Evolutionary conservation across 2,888 invertebrate genomes (phyloP), one percentile per base, ranked within the genome.

Genomic region (Dusona sp.): DNA sequence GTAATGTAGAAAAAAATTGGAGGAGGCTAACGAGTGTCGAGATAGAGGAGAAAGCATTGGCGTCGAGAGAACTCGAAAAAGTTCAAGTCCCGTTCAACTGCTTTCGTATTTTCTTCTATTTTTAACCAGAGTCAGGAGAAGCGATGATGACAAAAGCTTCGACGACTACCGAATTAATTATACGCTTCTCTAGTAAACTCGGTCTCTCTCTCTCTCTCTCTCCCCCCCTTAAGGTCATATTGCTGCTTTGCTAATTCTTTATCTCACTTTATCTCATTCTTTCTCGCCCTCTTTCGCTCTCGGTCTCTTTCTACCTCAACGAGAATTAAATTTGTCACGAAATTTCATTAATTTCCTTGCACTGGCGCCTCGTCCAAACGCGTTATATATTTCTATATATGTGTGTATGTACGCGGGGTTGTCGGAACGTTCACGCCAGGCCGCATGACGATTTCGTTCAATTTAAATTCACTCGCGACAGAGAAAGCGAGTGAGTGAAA

Each of bases 311-410:
- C 29, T 48, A 64, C 25, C 79, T 72, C 38, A 22, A 67, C 67
- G 80, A 80, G 80, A 85, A 87, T 85, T 82, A 83, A 85, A 85
- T 87, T 85, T 87, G 80, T 84, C 87, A 85, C 84, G 87, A 87
- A 88, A 81, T 85, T 88, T 84, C 84, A 82, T 86, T 86, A 86
- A 86, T 86, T 86, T 86, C 79, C 86, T 81, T 57, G 78, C 78
- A 42, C 80, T 42, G 74, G 68, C 45, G 73, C 83, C 68, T 64
- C 68, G 38, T 61, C 77, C 72, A 51, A 70, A 61, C 61, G 42
- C 42, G 13, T 13, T 13, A 13, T 11, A 42, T 13, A 42, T 42
- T 13, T 11, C 11, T 13, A 42, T 42, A 42, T 42, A 1, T 42
- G 42, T 11, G 2, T 11, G 42, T 11, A 11, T 42, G 42, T 13